These are phyloP conservation scores for Dryadula phaetusa DNA, from an alignment of 2,888 invertebrate species.

Conservation along the genomic window DNA sequence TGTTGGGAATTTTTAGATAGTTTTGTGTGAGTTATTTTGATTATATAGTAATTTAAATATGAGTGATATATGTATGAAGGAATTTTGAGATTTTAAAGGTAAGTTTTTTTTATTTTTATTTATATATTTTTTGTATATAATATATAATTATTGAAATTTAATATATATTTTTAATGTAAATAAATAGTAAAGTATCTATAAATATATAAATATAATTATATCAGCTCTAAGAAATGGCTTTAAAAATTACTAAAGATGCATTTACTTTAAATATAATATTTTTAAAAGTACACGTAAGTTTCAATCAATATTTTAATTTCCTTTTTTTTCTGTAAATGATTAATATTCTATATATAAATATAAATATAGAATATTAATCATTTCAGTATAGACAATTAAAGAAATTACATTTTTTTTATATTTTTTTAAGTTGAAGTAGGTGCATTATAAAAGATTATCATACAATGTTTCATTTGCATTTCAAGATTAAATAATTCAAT, in stretches of 20 bases:
- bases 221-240: too few species aligned
- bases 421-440: background rate
- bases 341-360: background rate
- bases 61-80: conserved; percentile 7
- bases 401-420: too few species aligned
- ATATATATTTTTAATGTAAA: too few species aligned
- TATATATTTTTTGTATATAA: too few species aligned
- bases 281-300: too few species aligned
- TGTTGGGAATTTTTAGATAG: background rate
- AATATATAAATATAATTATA: too few species aligned
- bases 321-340: background rate
- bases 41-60: background rate
- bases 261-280: too few species aligned
- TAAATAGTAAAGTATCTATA: too few species aligned
- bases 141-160: too few species aligned
- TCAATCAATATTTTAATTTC: background rate
- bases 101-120: background rate
- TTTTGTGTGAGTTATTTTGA: background rate
- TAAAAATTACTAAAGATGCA: too few species aligned
- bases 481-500: background rate
- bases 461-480: conserved; percentile 13
- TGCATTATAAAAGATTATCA: conserved; percentile 2
- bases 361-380: too few species aligned
- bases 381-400: too few species aligned
- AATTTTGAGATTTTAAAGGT: background rate